Evolutionary conservation across 1,140 invertebrate species (phyloP), one percentile per base, ranked within the genome.

Genomic region (Charaxes varanes): DNA sequence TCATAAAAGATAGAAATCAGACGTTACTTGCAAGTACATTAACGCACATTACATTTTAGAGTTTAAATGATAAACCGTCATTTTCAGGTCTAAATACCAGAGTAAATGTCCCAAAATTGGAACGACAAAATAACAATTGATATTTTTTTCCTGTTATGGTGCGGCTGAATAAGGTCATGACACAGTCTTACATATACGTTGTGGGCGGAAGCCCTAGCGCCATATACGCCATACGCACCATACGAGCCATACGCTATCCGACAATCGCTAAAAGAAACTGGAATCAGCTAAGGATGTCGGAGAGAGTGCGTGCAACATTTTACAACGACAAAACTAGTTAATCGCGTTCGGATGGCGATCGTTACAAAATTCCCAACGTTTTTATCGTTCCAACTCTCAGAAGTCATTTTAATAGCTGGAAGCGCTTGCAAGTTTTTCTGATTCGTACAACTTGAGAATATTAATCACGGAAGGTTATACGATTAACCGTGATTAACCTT

Each of bases 281-380:
- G 35, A 35, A 19, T 15, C 21, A 17, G 18, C 16, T 32, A 53
- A 31, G 23, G 43, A 41, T 37, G 41, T 19, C 14, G 28, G 65
- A 67, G 65, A 74, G 60, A 74, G 57, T 50, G 58, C 52, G 37
- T 33, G 35, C 41, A 41, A 45, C 44, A 33, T 38, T 37, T 24
- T 46, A 36, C 36, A 57, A 64, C n/a, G n/a, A n/a, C n/a, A 70
- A 68, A 76, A 72, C 67, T 61, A 69, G 66, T 64, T 59, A 44
- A 23, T 31, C 21, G 42, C 63, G 62, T 71, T 68, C 61, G 58
- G 69, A 67, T 66, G 61, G 47, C 57, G 59, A 61, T 71, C 64
- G 65, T 73, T 77, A 77, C 64, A 60, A 70, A 71, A 73, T 78
- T 77, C 64, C 55, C 41, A 43, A 56, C 57, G 60, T 77, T 80